Base-by-base conservation (phyloP, 2,888 invertebrate genomes). In the Oeneis ivallda region DNA sequence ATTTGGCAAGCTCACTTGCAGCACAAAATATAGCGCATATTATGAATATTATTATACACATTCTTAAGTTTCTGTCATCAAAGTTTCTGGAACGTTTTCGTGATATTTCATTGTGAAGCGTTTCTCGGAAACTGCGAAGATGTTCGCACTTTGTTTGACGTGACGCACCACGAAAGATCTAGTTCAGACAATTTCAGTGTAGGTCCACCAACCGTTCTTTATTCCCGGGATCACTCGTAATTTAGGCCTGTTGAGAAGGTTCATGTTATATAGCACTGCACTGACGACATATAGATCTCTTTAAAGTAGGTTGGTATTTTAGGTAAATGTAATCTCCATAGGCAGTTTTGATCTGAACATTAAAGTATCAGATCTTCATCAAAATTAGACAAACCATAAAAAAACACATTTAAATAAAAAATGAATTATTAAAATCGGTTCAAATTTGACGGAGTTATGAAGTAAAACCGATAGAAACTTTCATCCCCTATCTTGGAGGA, bases 91-190 rank as follows among this genome's bases (percentile, higher is more conserved):
- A 64, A 64, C 43, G 39, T 43, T 58, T 64, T 58, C 41, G 50
- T 32, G 39, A 58, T 58, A 57, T 57, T 63, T 63, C 64, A 64
- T 26, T 41, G 53, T 53, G 45, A 64, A 58, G 52, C 32, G 49
- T 47, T 54, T 59, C 64, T 58, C 19, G 34, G 59, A 59, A 64
- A 13, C 43, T 9, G 26, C 34, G 1, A 47, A 47, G 45, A 59
- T 59, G 37, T 17, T 60, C 34, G 26, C 43, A 43, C 58, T 63
- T 49, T 57, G 57, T 63, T 63, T 63, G 13, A 17, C 43, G 58
- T 64, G 64, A 64, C 64, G 64, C 59, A 45, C 53, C 59, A 45
- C 53, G 59, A 41, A 53, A 43, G 52, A 61, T 64, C 64, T 64
- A 64, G 64, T 64, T 45, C 59, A 59, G 64, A n/a, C 32, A 19